phyloP scores from a whole-genome alignment of 2,797 vertebrate genomes.

The Cossypha dichroa region DNA sequence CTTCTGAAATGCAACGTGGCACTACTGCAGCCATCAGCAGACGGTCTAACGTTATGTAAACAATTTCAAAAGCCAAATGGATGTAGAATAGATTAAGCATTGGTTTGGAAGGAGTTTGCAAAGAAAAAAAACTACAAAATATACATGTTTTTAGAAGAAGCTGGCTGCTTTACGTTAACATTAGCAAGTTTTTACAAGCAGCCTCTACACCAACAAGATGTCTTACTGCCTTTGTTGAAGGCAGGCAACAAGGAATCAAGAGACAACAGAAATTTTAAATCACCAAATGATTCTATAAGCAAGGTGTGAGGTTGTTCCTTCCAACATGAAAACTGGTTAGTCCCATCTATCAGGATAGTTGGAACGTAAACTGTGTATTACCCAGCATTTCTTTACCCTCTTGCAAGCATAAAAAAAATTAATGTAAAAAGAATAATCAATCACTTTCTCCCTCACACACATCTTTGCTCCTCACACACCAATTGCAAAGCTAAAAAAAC shows the following conservation, averaged over 20 bases:
- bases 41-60: neutral
- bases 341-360: neutral
- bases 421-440: neutral
- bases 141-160: neutral
- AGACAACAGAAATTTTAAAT: neutral
- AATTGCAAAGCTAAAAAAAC: neutral
- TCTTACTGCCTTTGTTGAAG: neutral
- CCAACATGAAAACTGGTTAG: neutral
- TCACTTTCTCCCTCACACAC: neutral
- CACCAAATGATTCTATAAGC: neutral
- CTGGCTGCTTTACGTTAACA: neutral
- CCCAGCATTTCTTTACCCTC: neutral
- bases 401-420: neutral
- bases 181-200: neutral
- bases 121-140: neutral
- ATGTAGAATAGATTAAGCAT: neutral
- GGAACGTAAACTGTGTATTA: neutral
- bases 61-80: slow-evolving; percentile 5
- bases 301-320: neutral
- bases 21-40: neutral
- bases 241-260: neutral
- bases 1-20: slow-evolving; percentile 13
- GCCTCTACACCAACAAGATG: neutral
- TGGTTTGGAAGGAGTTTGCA: neutral
- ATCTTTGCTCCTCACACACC: neutral